Evolutionary conservation across 2,797 vertebrate species (phyloP).

Genomic region (Valencia hispanica): DNA sequence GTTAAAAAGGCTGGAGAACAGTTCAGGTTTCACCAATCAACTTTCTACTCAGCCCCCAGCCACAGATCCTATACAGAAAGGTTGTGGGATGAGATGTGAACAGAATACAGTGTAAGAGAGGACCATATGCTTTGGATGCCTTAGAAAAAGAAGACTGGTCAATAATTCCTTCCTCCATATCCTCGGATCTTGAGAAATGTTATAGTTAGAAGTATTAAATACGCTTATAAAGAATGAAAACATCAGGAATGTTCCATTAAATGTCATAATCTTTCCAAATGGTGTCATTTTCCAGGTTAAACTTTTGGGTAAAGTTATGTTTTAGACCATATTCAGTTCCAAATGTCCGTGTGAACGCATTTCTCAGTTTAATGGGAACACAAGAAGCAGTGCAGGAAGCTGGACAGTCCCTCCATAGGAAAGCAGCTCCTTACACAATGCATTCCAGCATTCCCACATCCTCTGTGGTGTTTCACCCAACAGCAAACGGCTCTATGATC

Average conservation of each 20-base stretch:
- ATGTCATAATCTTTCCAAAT: not conserved
- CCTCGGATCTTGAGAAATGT: not conserved
- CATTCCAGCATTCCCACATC: constrained; percentile 52
- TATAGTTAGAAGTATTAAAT: not conserved
- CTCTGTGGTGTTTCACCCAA: constrained; percentile 29
- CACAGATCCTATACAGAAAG: not conserved
- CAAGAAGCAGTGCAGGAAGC: constrained; percentile 21
- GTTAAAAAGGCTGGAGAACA: not conserved
- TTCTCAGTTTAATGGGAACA: constrained; percentile 14
- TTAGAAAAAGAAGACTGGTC: not conserved
- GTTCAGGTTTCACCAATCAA: too few species aligned
- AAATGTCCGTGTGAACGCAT: constrained; percentile 29
- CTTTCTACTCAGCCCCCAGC: not conserved
- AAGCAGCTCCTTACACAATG: constrained; percentile 50
- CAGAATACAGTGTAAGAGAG: not conserved
- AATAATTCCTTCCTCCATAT: not conserved
- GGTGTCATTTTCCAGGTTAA: not conserved
- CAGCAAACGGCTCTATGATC: constrained; percentile 50
- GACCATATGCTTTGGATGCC: not conserved
- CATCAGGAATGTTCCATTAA: too few species aligned
- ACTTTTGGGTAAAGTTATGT: constrained; percentile 1
- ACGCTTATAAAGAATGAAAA: not conserved
- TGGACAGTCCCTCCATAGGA: constrained; percentile 57
- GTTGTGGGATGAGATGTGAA: not conserved
- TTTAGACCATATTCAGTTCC: constrained; percentile 3